Base-by-base conservation (phyloP, 2,797 vertebrate genomes). In the Alca torda region DNA sequence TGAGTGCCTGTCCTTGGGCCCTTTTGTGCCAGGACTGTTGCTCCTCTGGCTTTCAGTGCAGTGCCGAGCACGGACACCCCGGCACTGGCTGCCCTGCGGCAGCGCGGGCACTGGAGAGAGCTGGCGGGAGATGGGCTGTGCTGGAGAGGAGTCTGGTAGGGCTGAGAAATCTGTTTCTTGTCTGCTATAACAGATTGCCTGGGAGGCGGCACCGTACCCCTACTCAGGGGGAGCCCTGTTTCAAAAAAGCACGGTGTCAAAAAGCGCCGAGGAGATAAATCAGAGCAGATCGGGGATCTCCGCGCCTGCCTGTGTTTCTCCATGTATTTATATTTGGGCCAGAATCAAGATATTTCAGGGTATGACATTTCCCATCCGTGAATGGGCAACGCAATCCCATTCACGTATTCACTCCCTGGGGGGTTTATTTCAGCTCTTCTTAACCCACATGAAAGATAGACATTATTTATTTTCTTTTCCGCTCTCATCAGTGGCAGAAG, bases 121-220 rank as follows among this genome's bases (percentile, higher is more conserved):
- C 69, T 57, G 5, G 10, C 9, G 68, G 68, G 78, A 87, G 79
- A 59, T 5, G 23, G 37, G 4, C 54, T 16, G 45, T 31, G 12
- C 89, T 72, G 87, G 35, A 73, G 57, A 30, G 73, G 64, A 90
- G 59, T 31, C 74, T 84, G 76, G 43, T 21, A 33, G 67, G 70
- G 76, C 64, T 92, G 76, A 83, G 74, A 87, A 93, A 96, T 69
- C 78, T 90, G 50, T 45, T 87, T 64, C 59, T 57, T 50, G 68
- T 88, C 76, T 76, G 87, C 77, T 75, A 41, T 57, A 50, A 89
- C 89, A 73, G 56, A 57, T 67, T 75, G 70, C 73, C 88, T 70
- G 65, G n/a, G 59, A 89, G 76, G 90, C 3, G 24, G 76, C 63
- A 17, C 50, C 0, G 0, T 73, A 64, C 76, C 76, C n/a, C n/a